These are phyloP conservation scores for Salpingus planirostris DNA, from an alignment of 2,888 invertebrate species.

Conservation along the genomic window DNA sequence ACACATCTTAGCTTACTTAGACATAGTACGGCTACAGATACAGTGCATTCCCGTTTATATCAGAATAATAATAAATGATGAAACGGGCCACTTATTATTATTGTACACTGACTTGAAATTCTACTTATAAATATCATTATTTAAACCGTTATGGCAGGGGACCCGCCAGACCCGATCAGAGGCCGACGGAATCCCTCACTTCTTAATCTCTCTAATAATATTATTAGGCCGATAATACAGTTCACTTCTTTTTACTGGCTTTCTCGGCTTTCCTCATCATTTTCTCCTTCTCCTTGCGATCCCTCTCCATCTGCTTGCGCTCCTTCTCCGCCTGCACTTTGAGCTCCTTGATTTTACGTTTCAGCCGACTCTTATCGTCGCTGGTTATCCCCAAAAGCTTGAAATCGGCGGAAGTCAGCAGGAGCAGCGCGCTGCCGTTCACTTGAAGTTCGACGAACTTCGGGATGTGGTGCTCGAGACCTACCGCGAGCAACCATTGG, in stretches of 20 bases:
- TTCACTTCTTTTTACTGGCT: conserved; percentile 51
- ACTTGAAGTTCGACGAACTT: conserved; percentile 84
- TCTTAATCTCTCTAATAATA: too few species aligned
- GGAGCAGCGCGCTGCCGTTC: conserved; percentile 76
- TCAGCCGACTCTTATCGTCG: conserved; percentile 75
- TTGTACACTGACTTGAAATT: too few species aligned
- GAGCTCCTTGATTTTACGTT: conserved; percentile 78
- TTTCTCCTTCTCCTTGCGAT: conserved; percentile 74
- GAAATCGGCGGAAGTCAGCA: conserved; percentile 84
- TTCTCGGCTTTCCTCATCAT: conserved; percentile 78
- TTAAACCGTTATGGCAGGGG: too few species aligned
- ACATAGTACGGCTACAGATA: too few species aligned
- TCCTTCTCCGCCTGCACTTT: conserved; percentile 64
- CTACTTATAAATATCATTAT: too few species aligned
- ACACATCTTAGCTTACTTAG: too few species aligned
- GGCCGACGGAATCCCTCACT: too few species aligned
- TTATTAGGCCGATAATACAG: too few species aligned
- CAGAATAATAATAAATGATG: too few species aligned
- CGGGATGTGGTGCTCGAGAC: conserved; percentile 78
- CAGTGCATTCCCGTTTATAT: too few species aligned
- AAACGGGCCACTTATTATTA: too few species aligned
- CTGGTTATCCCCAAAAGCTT: conserved; percentile 74
- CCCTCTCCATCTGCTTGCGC: conserved; percentile 72
- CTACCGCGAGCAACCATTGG: conserved; percentile 78
- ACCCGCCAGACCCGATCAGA: too few species aligned